These are phyloP conservation scores for Acridotheres tristis DNA, from an alignment of 2,797 vertebrate species.

Conservation along the genomic window DNA sequence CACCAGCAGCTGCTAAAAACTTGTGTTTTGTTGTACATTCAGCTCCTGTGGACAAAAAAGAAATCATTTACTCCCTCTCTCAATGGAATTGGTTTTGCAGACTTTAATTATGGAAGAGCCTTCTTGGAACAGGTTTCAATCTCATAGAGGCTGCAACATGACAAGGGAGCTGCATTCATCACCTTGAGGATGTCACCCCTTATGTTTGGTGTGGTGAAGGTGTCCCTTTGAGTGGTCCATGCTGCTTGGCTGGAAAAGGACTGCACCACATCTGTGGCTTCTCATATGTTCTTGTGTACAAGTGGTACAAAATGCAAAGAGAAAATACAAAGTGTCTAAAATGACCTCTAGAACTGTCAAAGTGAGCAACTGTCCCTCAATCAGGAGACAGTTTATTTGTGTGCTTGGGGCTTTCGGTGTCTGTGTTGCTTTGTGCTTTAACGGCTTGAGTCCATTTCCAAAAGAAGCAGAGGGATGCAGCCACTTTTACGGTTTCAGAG, in stretches of 20 bases:
- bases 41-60: background rate
- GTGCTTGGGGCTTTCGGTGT: fast-evolving
- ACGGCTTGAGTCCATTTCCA: background rate
- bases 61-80: background rate
- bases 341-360: background rate
- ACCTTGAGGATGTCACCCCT: fast-evolving
- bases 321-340: background rate
- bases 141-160: background rate
- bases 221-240: background rate
- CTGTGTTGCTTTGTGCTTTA: background rate
- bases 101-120: background rate
- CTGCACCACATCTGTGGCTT: background rate
- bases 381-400: background rate
- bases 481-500: background rate
- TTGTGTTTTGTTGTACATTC: background rate
- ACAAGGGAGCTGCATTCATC: background rate
- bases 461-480: background rate
- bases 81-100: background rate
- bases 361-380: background rate
- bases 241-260: background rate
- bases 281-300: background rate
- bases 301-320: background rate
- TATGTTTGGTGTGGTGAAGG: background rate
- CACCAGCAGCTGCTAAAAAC: background rate
- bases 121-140: background rate